Conservation (phyloP, 2,113 vertebrate species). For the Phycodurus eques region DNA sequence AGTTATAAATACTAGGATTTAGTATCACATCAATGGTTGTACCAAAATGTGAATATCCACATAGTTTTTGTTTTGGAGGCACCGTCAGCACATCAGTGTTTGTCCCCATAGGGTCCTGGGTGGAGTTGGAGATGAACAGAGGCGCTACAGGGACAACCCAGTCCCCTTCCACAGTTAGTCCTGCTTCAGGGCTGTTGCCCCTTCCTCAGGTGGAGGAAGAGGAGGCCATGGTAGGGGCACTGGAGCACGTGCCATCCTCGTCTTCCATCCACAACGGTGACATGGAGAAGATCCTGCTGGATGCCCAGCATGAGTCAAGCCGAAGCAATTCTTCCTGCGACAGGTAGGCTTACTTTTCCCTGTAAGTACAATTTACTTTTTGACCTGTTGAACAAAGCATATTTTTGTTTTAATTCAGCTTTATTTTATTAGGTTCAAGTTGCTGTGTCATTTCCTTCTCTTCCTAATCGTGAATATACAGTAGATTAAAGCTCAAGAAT, state of each 20-base stretch:
- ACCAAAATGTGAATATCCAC: neutral
- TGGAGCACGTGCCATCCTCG: constrained; percentile 94
- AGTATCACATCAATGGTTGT: neutral
- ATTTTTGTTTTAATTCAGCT: neutral
- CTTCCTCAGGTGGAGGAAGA: constrained; percentile 70
- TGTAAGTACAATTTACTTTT: neutral
- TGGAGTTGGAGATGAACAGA: constrained; percentile 92
- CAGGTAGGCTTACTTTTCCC: constrained; percentile 75
- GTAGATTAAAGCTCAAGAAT: constrained; percentile 1
- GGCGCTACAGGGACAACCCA: constrained; percentile 44
- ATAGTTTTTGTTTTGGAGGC: neutral
- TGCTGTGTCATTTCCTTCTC: neutral
- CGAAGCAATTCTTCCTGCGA: constrained; percentile 97
- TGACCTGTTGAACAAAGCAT: neutral
- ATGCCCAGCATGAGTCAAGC: constrained; percentile 95
- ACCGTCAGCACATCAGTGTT: neutral
- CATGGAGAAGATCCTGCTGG: constrained; percentile 98
- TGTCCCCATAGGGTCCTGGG: constrained; percentile 87
- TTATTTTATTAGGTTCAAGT: neutral
- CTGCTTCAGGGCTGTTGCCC: constrained; percentile 55
- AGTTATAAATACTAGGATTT: neutral
- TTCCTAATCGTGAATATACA: neutral
- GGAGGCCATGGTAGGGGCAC: constrained; percentile 74
- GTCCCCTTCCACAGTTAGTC: constrained; percentile 26
- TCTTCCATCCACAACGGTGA: constrained; percentile 98